Conservation (phyloP, 92 coral and sea anemone genomes). For the Zoanthus gigantus region DNA sequence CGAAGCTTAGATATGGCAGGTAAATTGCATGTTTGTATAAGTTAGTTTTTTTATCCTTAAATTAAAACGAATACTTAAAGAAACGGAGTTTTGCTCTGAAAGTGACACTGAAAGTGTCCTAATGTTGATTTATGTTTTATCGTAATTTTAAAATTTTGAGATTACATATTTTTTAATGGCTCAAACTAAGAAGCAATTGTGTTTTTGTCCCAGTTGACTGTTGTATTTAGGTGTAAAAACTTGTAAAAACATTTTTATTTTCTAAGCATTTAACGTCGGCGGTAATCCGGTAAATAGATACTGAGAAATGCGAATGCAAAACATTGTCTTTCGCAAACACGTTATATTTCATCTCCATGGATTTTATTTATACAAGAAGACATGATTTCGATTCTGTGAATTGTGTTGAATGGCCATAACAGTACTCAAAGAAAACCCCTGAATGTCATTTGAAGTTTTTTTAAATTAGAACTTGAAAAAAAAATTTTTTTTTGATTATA, state of each 20-base stretch:
- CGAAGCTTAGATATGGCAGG: conserved; percentile 10
- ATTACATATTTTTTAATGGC: neutral
- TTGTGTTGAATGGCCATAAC: neutral
- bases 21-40: neutral
- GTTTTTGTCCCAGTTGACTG: neutral
- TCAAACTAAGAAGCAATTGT: neutral
- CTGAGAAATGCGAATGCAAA: neutral
- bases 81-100: neutral
- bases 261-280: neutral
- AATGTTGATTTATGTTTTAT: conserved; percentile 23
- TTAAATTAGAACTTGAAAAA: neutral
- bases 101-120: neutral
- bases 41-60: neutral
- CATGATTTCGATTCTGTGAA: conserved; percentile 29
- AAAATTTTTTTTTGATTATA: neutral
- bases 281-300: neutral
- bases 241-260: neutral
- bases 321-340: neutral
- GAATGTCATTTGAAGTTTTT: neutral
- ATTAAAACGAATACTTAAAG: neutral
- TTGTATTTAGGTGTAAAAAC: neutral
- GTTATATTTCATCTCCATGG: neutral
- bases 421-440: too few species aligned
- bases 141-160: conserved; percentile 6
- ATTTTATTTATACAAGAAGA: conserved; percentile 11